These are phyloP conservation scores for Nibea coibor DNA, from an alignment of 2,113 vertebrate genomes.

Conservation along the genomic window DNA sequence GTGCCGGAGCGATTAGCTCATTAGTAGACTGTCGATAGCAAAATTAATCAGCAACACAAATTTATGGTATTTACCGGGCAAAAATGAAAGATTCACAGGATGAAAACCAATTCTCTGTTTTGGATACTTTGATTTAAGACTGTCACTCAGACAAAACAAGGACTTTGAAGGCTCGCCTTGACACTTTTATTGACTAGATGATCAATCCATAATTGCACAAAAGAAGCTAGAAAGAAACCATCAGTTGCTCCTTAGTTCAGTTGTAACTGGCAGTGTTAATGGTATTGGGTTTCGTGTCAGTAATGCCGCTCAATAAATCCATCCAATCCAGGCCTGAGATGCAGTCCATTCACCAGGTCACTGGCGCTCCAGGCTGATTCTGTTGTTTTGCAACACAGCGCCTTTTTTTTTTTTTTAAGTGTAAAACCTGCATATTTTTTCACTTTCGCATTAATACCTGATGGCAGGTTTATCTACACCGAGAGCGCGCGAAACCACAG, in stretches of 20 bases:
- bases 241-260: background rate
- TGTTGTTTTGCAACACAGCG: background rate
- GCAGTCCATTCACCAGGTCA: constrained; percentile 20
- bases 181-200: background rate
- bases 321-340: constrained; percentile 33
- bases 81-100: background rate
- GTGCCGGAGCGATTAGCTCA: background rate
- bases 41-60: background rate
- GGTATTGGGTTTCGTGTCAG: constrained; percentile 15
- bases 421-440: constrained; percentile 5
- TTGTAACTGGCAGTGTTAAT: constrained; percentile 20
- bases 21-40: background rate
- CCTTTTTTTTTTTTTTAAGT: background rate
- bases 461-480: constrained; percentile 25
- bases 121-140: background rate
- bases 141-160: background rate
- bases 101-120: background rate
- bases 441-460: constrained; percentile 16
- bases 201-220: background rate
- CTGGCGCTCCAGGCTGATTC: constrained; percentile 8
- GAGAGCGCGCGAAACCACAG: constrained; percentile 23
- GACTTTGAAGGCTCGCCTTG: background rate
- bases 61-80: background rate
- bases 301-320: constrained; percentile 48
- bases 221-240: background rate